phyloP scores from a whole-genome alignment of 2,113 vertebrate genomes.

The Atlantisia rogersi region DNA sequence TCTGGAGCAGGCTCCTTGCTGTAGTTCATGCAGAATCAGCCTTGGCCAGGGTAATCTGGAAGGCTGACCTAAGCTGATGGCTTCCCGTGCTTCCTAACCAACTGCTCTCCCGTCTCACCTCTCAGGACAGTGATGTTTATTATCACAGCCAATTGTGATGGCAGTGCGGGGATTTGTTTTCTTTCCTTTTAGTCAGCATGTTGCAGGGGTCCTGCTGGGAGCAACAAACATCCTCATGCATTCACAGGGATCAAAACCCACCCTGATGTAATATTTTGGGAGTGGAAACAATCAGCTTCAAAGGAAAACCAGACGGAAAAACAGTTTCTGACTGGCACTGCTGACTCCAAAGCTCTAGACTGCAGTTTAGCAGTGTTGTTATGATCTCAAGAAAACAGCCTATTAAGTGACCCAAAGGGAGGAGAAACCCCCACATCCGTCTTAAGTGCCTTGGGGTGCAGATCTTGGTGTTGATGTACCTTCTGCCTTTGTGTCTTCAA shows the following conservation, averaged over 20 bases:
- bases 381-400: not conserved
- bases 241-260: not conserved
- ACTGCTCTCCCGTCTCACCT: not conserved
- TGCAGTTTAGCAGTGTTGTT: not conserved
- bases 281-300: not conserved
- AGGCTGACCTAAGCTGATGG: not conserved
- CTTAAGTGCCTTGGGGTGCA: fast-evolving
- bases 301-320: not conserved
- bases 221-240: slow-evolving; percentile 15
- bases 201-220: slow-evolving; percentile 5
- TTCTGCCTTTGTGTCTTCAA: not conserved
- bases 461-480: not conserved
- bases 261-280: not conserved
- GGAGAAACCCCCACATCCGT: not conserved
- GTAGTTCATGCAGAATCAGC: not conserved
- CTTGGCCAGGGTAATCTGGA: not conserved
- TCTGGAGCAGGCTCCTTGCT: not conserved
- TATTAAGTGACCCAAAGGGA: not conserved
- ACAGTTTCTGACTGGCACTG: fast-evolving
- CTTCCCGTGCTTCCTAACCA: not conserved
- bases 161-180: not conserved
- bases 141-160: not conserved
- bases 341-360: not conserved
- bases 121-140: slow-evolving; percentile 5
- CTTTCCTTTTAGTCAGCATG: not conserved